phyloP scores from a whole-genome alignment of 2,797 vertebrate genomes.

The Phaenicophaeus curvirostris region DNA sequence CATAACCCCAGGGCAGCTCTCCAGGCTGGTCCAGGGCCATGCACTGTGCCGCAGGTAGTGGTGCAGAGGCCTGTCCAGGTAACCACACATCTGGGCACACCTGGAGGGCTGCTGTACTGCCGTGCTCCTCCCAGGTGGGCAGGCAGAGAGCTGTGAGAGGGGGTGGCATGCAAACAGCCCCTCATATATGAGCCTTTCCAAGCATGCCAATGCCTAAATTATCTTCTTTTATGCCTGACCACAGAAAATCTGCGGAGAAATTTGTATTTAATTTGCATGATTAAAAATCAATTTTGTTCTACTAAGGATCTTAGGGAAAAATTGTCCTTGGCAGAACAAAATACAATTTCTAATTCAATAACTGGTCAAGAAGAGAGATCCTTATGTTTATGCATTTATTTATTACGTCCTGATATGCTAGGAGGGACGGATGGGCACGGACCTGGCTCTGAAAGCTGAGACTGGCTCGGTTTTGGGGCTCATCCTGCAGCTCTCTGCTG shows the following conservation, averaged over 20 bases:
- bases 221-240: background rate
- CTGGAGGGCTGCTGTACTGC: background rate
- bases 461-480: background rate
- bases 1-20: background rate
- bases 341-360: background rate
- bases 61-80: background rate
- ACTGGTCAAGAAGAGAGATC: background rate
- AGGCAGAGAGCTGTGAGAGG: background rate
- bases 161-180: accelerated
- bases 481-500: background rate
- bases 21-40: accelerated
- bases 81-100: background rate
- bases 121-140: background rate
- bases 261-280: background rate
- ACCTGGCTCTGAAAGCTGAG: accelerated
- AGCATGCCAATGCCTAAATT: background rate
- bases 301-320: background rate
- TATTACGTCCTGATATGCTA: background rate
- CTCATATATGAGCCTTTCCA: background rate
- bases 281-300: background rate
- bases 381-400: background rate
- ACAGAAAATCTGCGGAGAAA: background rate
- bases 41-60: background rate
- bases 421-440: background rate
- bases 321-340: background rate